phyloP scores from a whole-genome alignment of 2,888 invertebrate genomes.

The Amiota mariae region DNA sequence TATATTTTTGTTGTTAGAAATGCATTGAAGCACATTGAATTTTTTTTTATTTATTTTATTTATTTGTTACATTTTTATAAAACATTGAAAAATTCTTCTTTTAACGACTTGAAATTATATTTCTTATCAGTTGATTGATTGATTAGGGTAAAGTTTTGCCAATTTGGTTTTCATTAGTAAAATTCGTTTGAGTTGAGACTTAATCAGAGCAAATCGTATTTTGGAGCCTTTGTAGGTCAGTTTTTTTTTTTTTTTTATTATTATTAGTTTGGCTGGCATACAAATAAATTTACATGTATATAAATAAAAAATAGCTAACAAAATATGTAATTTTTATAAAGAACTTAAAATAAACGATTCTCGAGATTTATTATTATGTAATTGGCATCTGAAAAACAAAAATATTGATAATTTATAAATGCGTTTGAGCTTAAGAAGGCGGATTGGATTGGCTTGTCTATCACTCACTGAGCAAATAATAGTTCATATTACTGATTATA shows the following conservation, averaged over 20 bases:
- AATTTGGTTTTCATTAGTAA: neutral
- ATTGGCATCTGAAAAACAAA: neutral
- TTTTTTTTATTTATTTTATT: slow-evolving; percentile 4
- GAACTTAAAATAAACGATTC: neutral
- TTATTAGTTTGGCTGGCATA: neutral
- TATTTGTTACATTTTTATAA: slow-evolving; percentile 14
- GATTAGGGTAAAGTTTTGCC: too few relatives aligned
- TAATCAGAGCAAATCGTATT: too few relatives aligned
- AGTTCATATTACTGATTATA: too few relatives aligned
- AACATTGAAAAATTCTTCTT: slow-evolving; percentile 4
- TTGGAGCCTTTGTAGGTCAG: neutral
- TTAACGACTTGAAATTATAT: neutral
- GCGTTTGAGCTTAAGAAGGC: slow-evolving; percentile 15
- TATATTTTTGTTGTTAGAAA: slow-evolving; percentile 19
- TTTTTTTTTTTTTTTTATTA: too few relatives aligned
- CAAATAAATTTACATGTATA: too few relatives aligned
- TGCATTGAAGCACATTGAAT: slow-evolving; percentile 9
- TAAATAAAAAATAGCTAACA: too few relatives aligned
- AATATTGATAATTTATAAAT: slow-evolving; percentile 11
- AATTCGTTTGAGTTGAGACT: slow-evolving; percentile 22
- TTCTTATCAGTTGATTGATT: neutral
- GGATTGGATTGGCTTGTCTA: too few relatives aligned
- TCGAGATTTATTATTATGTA: too few relatives aligned
- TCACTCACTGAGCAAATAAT: too few relatives aligned
- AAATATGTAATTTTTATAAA: neutral